A percentile compares a stretch with the other conserved stretches of the same genome.
Evolutionary conservation across 2,797 vertebrate species (phyloP).

Genomic region (Sebastes vulpes): DNA sequence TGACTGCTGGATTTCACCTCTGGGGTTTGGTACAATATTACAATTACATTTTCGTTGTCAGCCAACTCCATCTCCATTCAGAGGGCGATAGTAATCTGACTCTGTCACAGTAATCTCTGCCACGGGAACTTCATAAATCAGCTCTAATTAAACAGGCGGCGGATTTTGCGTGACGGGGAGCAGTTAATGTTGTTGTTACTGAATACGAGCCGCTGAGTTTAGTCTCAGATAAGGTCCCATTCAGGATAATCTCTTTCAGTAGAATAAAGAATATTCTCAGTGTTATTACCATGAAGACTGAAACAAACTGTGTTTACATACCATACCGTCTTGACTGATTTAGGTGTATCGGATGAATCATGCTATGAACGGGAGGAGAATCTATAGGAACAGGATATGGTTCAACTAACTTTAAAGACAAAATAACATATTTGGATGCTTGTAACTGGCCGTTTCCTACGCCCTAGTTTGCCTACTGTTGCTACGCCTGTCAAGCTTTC

Average conservation of each 20-base stretch:
- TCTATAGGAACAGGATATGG: not conserved
- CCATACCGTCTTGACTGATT: not conserved
- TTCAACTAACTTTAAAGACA: not conserved
- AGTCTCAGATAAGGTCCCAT: constrained; percentile 11
- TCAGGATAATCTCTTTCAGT: constrained; percentile 6
- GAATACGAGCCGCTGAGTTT: constrained; percentile 18
- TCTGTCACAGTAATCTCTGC: constrained; percentile 59
- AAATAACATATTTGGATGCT: not conserved
- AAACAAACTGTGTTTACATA: constrained; percentile 1
- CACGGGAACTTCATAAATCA: constrained; percentile 55
- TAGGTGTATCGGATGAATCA: not conserved
- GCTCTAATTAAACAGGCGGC: constrained; percentile 59
- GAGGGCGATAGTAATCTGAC: constrained; percentile 43
- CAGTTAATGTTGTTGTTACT: constrained; percentile 33
- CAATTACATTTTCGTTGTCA: constrained; percentile 55
- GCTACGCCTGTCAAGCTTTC: not conserved
- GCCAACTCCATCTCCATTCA: constrained; percentile 55
- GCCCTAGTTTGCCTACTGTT: not conserved
- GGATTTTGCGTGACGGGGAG: constrained; percentile 38
- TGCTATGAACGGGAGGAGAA: no score
- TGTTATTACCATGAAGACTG: not conserved
- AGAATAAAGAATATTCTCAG: not conserved
- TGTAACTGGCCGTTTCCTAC: not conserved
- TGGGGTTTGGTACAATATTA: constrained; percentile 66
- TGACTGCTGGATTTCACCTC: constrained; percentile 52